Evolutionary conservation across 2,113 vertebrate genomes (phyloP).

Genomic region (Spermophilus dauricus): DNA sequence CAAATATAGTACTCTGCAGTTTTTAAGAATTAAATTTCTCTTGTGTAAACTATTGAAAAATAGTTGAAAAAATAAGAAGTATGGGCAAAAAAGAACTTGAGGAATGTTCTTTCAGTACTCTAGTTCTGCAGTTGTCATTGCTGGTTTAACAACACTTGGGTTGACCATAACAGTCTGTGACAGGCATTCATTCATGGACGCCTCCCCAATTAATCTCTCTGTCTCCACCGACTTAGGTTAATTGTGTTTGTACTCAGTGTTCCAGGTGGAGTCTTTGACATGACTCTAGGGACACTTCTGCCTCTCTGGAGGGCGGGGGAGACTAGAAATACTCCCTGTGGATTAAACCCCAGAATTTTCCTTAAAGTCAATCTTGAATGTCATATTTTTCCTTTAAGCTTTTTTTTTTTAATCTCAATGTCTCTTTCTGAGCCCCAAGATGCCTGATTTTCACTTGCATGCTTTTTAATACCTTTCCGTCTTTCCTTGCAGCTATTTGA

Average conservation of each 20-base stretch:
- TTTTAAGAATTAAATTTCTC: conserved; percentile 9
- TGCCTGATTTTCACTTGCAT: background rate
- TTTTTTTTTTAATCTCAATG: background rate
- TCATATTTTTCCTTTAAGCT: background rate
- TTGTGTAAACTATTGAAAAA: background rate
- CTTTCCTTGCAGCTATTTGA: background rate
- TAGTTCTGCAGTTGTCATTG: background rate
- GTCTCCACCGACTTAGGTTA: background rate
- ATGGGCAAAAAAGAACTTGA: background rate
- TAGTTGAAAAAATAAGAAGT: background rate
- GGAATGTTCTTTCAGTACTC: background rate
- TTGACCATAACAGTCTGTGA: conserved; percentile 15
- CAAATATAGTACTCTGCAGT: background rate
- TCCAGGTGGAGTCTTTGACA: background rate
- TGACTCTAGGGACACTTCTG: background rate
- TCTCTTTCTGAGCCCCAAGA: background rate
- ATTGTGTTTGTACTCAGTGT: conserved; percentile 26
- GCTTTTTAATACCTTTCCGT: background rate
- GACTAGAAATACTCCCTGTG: background rate
- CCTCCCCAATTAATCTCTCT: background rate
- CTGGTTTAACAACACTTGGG: background rate
- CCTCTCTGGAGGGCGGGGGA: background rate
- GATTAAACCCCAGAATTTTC: background rate
- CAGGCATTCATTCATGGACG: background rate
- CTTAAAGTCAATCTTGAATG: background rate